A percentile compares a stretch with the other conserved stretches of the same genome.
phyloP scores from a whole-genome alignment of 2,797 vertebrate species.

The Alfaro cultratus region DNA sequence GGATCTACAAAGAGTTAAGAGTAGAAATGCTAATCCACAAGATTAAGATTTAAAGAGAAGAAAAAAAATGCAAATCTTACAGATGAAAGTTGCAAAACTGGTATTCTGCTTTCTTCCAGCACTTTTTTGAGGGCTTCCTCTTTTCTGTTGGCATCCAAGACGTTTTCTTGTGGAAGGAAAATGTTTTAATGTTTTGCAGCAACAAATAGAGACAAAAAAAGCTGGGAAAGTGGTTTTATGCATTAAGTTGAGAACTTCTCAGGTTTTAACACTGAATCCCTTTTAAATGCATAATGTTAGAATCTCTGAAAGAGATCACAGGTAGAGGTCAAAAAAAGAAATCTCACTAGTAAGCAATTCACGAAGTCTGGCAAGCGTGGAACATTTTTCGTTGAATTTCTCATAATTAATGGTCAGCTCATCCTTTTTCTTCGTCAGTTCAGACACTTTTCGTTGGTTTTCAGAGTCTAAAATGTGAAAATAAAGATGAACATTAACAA shows the following conservation, averaged over 20 bases:
- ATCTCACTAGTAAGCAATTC: conserved; percentile 82
- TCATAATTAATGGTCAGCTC: conserved; percentile 57
- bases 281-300: background rate
- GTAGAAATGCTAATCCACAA: background rate
- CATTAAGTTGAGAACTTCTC: background rate
- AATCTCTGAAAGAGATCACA: background rate
- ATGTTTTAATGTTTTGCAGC: background rate
- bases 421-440: conserved; percentile 85
- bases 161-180: conserved; percentile 70
- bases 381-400: conserved; percentile 67
- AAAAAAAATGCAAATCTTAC: conserved; percentile 65
- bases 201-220: background rate
- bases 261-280: background rate
- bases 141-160: conserved; percentile 72
- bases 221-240: background rate
- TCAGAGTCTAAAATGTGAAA: conserved; percentile 79
- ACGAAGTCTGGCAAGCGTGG: conserved; percentile 68
- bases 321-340: background rate
- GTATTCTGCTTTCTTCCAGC: conserved; percentile 74
- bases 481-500: background rate
- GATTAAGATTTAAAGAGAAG: background rate
- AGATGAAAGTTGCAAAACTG: conserved; percentile 53
- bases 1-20: conserved; percentile 71
- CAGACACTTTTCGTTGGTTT: conserved; percentile 83
- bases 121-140: conserved; percentile 69